phyloP scores from a whole-genome alignment of 2,113 vertebrate species.

The Pygoscelis antarcticus region DNA sequence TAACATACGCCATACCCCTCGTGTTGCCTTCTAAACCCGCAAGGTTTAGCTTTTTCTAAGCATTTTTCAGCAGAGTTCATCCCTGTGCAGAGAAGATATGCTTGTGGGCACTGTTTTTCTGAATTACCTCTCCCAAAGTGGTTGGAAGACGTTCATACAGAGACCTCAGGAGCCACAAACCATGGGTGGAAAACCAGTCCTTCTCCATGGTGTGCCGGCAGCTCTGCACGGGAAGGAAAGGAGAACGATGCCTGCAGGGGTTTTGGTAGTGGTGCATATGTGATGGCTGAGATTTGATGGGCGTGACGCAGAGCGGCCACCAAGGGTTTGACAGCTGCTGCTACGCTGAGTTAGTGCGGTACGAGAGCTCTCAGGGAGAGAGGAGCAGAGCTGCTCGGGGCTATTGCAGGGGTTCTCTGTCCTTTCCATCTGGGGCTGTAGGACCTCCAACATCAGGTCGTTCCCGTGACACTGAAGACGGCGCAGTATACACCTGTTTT shows the following conservation, averaged over 20 bases:
- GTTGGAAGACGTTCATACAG: background rate
- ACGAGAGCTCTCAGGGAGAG: background rate
- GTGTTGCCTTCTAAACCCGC: background rate
- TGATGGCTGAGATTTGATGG: background rate
- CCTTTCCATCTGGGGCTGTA: background rate
- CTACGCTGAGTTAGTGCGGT: background rate
- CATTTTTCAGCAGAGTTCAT: background rate
- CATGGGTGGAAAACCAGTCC: background rate
- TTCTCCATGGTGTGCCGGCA: background rate
- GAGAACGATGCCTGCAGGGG: background rate
- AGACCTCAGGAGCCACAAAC: background rate
- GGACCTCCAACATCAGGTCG: background rate
- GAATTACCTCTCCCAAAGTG: background rate
- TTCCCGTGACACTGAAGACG: background rate
- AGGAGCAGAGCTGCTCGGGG: background rate
- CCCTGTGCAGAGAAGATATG: background rate
- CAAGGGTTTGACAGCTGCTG: background rate
- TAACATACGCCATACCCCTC: too few species aligned
- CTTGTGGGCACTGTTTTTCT: background rate
- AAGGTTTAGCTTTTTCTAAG: background rate
- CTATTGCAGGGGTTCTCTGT: background rate
- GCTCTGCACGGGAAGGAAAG: background rate
- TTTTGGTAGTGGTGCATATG: background rate
- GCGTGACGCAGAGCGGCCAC: background rate
- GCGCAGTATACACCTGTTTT: background rate